phyloP scores from a whole-genome alignment of 2,888 invertebrate genomes.

The Drosophila paramelanica region DNA sequence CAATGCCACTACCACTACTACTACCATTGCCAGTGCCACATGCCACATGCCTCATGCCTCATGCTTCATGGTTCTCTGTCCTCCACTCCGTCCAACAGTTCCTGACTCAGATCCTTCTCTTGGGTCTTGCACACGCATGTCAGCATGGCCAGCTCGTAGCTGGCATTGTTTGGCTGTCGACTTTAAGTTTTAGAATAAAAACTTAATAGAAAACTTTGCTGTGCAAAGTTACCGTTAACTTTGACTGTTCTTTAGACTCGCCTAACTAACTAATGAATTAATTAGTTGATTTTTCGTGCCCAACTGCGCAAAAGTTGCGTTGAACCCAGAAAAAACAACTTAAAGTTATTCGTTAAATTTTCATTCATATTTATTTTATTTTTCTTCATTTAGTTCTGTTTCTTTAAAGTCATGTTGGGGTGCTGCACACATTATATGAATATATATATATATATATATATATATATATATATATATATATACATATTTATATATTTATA shows the following conservation, averaged over 20 bases:
- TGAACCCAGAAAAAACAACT: conserved; percentile 30
- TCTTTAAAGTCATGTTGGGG: conserved; percentile 45
- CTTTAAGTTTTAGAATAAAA: conserved; percentile 70
- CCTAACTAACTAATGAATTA: conserved; percentile 67
- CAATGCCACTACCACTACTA: not conserved
- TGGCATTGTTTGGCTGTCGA: conserved; percentile 56
- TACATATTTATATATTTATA: conserved; percentile 4
- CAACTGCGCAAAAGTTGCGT: conserved; percentile 31
- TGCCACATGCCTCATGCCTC: not conserved
- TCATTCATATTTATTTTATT: conserved; percentile 52
- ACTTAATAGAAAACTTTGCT: conserved; percentile 64
- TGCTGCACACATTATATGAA: conserved; percentile 41
- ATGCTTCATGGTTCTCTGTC: not conserved
- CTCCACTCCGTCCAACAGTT: not conserved
- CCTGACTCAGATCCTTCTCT: not conserved
- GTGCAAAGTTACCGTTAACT: conserved; percentile 62
- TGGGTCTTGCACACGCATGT: conserved; percentile 55
- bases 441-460: conserved; percentile 10
- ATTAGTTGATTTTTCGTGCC: conserved; percentile 66
- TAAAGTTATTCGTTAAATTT: conserved; percentile 47
- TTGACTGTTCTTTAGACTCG: conserved; percentile 25
- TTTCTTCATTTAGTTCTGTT: conserved; percentile 43
- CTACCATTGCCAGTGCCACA: not conserved
- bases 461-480: conserved; percentile 6
- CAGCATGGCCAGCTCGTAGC: conserved; percentile 37